These are phyloP conservation scores for Cyanistes caeruleus DNA, from an alignment of 2,113 vertebrate genomes.

Conservation along the genomic window DNA sequence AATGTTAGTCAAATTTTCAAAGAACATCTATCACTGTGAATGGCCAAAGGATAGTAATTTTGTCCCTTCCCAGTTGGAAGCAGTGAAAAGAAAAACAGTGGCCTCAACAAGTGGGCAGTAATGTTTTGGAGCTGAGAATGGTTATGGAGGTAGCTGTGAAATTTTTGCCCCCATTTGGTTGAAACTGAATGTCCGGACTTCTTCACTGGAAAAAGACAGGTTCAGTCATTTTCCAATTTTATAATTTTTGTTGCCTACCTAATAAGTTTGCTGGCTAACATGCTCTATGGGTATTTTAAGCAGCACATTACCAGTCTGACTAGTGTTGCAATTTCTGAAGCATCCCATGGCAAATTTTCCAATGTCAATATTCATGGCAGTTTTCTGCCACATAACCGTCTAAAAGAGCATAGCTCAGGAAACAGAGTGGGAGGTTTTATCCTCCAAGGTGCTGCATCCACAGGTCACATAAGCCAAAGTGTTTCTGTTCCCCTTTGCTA, in stretches of 20 bases:
- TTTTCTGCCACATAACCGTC: background rate
- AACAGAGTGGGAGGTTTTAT: background rate
- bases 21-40: background rate
- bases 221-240: background rate
- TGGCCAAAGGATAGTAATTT: background rate
- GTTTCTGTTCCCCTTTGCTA: background rate
- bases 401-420: background rate
- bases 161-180: background rate
- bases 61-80: background rate
- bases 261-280: background rate
- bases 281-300: background rate
- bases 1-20: background rate
- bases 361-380: background rate
- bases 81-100: background rate
- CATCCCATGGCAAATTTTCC: background rate
- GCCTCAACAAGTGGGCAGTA: background rate
- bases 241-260: background rate
- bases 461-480: background rate
- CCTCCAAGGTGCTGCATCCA: background rate
- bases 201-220: background rate
- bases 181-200: fast-evolving
- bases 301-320: background rate
- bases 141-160: background rate
- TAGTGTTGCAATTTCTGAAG: background rate
- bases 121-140: background rate